Evolutionary conservation across 1,140 invertebrate genomes (phyloP).

Genomic region (Micrasema minimum): DNA sequence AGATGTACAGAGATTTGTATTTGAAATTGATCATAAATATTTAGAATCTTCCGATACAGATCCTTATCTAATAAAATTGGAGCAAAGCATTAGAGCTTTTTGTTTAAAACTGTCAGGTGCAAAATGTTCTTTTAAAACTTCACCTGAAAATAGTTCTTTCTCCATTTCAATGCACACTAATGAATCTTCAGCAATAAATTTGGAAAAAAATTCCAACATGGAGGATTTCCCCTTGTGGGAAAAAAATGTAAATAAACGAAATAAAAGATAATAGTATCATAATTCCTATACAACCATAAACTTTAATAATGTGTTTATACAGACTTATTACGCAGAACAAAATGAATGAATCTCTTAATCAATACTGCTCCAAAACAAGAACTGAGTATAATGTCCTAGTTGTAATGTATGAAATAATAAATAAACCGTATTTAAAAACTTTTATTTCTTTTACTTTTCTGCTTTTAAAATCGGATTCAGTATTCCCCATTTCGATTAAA

Average conservation of each 20-base stretch:
- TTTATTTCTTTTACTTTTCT: too few relatives aligned
- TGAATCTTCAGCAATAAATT: slow-evolving; percentile 65
- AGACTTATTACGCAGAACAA: slow-evolving; percentile 11
- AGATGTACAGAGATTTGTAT: slow-evolving; percentile 67
- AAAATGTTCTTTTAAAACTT: slow-evolving; percentile 61
- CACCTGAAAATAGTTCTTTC: slow-evolving; percentile 68
- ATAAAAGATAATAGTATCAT: background rate
- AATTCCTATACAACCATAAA: slow-evolving; percentile 19
- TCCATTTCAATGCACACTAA: slow-evolving; percentile 68
- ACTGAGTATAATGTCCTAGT: too few relatives aligned
- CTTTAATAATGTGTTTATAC: slow-evolving; percentile 24
- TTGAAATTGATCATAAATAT: slow-evolving; percentile 63
- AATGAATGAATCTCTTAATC: too few relatives aligned
- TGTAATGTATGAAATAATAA: too few relatives aligned
- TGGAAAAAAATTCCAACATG: slow-evolving; percentile 64
- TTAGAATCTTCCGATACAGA: slow-evolving; percentile 59
- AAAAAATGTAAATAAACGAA: slow-evolving; percentile 47
- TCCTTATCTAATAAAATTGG: slow-evolving; percentile 70
- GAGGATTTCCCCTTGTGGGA: slow-evolving; percentile 69
- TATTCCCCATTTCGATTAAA: too few relatives aligned
- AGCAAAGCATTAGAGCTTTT: slow-evolving; percentile 70
- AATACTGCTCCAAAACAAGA: too few relatives aligned
- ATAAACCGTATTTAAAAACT: too few relatives aligned
- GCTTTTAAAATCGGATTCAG: too few relatives aligned
- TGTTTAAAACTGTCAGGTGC: slow-evolving; percentile 67